These are phyloP conservation scores for Tetheella fluctuosa DNA, from an alignment of 2,888 invertebrate species.

Conservation along the genomic window DNA sequence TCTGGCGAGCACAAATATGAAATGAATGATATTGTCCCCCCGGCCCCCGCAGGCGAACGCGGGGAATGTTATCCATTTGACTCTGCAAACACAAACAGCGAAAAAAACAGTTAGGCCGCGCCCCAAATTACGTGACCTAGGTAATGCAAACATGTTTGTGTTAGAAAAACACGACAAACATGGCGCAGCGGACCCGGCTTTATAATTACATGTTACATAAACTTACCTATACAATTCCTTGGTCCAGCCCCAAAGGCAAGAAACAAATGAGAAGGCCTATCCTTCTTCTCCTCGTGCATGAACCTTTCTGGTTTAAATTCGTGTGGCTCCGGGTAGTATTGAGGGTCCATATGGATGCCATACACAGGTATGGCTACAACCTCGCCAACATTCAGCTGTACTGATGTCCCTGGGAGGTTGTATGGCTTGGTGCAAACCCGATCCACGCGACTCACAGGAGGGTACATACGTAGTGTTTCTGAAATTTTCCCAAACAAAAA, in stretches of 20 bases:
- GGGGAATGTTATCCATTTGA: too few relatives aligned
- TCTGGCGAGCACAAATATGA: too few relatives aligned
- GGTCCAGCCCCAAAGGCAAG: conserved; percentile 83
- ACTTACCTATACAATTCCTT: conserved; percentile 79
- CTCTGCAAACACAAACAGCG: too few relatives aligned
- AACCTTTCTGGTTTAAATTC: conserved; percentile 83
- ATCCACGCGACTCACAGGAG: conserved; percentile 81
- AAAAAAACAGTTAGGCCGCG: too few relatives aligned
- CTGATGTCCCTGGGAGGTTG: conserved; percentile 71
- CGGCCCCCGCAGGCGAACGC: too few relatives aligned
- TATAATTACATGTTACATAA: not conserved
- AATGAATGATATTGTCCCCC: too few relatives aligned
- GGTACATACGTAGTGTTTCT: conserved; percentile 85
- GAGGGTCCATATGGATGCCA: conserved; percentile 82
- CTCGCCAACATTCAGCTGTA: conserved; percentile 74
- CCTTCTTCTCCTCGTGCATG: conserved; percentile 77
- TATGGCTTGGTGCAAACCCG: conserved; percentile 83
- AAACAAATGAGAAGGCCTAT: conserved; percentile 76
- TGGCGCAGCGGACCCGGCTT: too few relatives aligned
- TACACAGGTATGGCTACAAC: conserved; percentile 72
- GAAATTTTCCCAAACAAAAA: conserved; percentile 35
- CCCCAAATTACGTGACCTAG: too few relatives aligned
- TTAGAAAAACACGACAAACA: too few relatives aligned
- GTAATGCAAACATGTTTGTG: too few relatives aligned
- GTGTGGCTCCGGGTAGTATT: conserved; percentile 82